phyloP scores from a whole-genome alignment of 2,888 invertebrate genomes.

The Himalopsyche tibetana region DNA sequence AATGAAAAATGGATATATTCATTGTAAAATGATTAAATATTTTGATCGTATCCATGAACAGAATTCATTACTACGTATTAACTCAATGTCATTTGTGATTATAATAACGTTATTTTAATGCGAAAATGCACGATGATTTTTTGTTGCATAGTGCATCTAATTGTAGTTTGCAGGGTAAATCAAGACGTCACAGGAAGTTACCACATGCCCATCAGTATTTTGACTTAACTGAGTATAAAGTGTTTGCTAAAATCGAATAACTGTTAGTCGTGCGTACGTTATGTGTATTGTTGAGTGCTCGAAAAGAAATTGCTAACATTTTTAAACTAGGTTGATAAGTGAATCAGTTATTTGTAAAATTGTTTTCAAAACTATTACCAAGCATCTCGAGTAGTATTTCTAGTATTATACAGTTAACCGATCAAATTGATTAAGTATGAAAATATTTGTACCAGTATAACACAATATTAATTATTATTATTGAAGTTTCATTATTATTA shows the following conservation, averaged over 20 bases:
- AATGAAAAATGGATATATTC: no score
- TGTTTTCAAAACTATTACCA: neutral
- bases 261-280: slow-evolving; percentile 29
- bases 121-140: neutral
- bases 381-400: neutral
- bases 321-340: neutral
- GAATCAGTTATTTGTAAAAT: neutral
- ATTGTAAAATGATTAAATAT: no score
- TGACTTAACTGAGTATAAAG: slow-evolving; percentile 22
- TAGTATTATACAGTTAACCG: neutral
- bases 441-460: neutral
- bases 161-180: neutral
- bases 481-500: neutral
- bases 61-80: neutral
- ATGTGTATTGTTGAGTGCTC: slow-evolving; percentile 30
- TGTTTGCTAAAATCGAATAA: neutral
- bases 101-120: neutral
- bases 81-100: neutral
- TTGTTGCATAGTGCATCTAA: slow-evolving; percentile 20
- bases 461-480: neutral
- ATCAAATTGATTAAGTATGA: neutral
- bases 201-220: neutral
- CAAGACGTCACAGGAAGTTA: slow-evolving; percentile 13
- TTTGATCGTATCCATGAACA: no score
- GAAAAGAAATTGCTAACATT: neutral